Evolutionary conservation across 2,888 invertebrate genomes (phyloP).

Genomic region (Trissolcus japonicus): DNA sequence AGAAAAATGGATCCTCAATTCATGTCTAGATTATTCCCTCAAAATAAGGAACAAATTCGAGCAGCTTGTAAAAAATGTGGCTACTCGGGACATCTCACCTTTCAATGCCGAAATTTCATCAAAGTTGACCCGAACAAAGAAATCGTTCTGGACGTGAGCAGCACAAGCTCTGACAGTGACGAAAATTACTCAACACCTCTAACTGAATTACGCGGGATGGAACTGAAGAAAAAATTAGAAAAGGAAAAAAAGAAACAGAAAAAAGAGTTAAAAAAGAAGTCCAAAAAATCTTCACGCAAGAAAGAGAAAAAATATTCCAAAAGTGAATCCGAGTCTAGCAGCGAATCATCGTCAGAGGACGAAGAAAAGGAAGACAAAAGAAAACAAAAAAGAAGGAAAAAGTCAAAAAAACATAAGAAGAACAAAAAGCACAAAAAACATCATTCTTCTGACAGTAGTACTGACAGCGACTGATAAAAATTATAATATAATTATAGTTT

Average conservation of each 20-base stretch:
- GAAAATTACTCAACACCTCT: slow-evolving; percentile 90
- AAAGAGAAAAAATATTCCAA: slow-evolving; percentile 64
- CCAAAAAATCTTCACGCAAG: slow-evolving; percentile 70
- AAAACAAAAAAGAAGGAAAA: slow-evolving; percentile 70
- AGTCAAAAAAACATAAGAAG: slow-evolving; percentile 71
- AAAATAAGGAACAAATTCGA: slow-evolving; percentile 85
- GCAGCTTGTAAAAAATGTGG: slow-evolving; percentile 97
- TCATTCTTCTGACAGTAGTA: slow-evolving; percentile 61
- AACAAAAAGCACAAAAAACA: slow-evolving; percentile 72
- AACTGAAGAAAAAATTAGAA: slow-evolving; percentile 83
- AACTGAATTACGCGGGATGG: slow-evolving; percentile 87
- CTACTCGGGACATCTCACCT: slow-evolving; percentile 96
- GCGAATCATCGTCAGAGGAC: slow-evolving; percentile 46
- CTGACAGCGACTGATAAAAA: slow-evolving; percentile 2
- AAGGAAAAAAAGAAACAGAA: slow-evolving; percentile 80
- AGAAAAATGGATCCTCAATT: slow-evolving; percentile 76
- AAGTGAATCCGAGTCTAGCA: slow-evolving; percentile 62
- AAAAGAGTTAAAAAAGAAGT: slow-evolving; percentile 77
- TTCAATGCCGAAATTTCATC: slow-evolving; percentile 96
- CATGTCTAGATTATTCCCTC: slow-evolving; percentile 78
- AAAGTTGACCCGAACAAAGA: slow-evolving; percentile 96
- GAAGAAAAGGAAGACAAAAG: slow-evolving; percentile 58
- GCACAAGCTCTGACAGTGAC: slow-evolving; percentile 93
- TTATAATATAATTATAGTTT: neutral
- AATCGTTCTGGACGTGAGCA: slow-evolving; percentile 93